Evolutionary conservation across 2,888 invertebrate genomes (phyloP), one percentile per base, ranked within the genome.

Genomic region (Euzophera pinguis): DNA sequence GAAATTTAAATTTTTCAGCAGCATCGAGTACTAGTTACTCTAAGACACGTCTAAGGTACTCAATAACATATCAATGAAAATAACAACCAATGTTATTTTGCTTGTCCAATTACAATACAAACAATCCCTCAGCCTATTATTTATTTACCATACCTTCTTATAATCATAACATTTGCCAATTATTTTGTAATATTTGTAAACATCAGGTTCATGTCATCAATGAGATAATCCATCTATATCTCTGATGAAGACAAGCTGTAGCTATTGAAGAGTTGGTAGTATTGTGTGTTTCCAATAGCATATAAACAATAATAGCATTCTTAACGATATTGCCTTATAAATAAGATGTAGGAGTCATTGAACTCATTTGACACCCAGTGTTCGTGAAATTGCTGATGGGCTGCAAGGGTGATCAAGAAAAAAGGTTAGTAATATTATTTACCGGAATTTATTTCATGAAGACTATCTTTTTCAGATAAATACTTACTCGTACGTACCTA

Each of bases 101-200:
- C 14, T 45, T 14, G 43, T 7, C 32, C 43, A 45, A 34, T 45
- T 45, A 32, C 32, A 14, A 34, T 32, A 45, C 10, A 32, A 45
- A 45, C 32, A 34, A 13, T 29, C 9, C 32, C 32, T 43, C 41
- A 12, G 43, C 43, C 22, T 7, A 10, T 60, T 56, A 9, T 16
- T 45, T 32, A 45, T 45, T 34, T 45, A 13, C 32, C 61, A 52
- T 59, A 59, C 53, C 53, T 53, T 53, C 50, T 54, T 67, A 57
- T 64, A 67, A 59, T 64, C 61, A 62, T 62, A 70, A 71, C 72
- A 72, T 56, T 60, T 55, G 67, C 58, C 63, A 65, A 68, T 62
- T 61, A 66, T 71, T 71, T 69, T 58, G 60, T 66, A 60, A 59
- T 79, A 65, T 81, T 81, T 73, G 64, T 79, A 79, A 81, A 80